These are phyloP conservation scores for Hemicrepidius hirtus DNA, from an alignment of 2,888 invertebrate species.

Conservation along the genomic window DNA sequence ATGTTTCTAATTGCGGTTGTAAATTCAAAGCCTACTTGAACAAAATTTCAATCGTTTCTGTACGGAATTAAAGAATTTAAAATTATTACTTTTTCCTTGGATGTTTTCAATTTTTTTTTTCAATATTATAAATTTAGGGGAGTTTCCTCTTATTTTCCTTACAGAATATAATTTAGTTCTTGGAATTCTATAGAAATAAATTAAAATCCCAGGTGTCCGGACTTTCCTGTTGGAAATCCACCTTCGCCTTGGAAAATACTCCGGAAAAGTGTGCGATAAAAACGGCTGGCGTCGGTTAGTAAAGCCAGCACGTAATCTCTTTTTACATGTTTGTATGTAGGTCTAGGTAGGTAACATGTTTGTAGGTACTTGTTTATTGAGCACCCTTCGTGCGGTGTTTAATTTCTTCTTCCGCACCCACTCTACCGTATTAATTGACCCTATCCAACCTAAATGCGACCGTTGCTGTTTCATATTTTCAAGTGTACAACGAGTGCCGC, in stretches of 20 bases:
- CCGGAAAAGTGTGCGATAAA: conserved; percentile 31
- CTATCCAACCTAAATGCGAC: conserved; percentile 48
- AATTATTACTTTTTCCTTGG: not conserved
- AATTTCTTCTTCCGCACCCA: conserved; percentile 59
- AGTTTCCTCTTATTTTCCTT: not conserved
- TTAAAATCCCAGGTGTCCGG: conserved; percentile 36
- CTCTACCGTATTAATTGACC: conserved; percentile 56
- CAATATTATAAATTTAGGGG: too few relatives aligned
- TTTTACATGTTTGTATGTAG: conserved; percentile 8
- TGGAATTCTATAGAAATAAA: conserved; percentile 13
- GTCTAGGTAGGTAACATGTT: not conserved
- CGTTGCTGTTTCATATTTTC: conserved; percentile 24
- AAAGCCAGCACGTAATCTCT: conserved; percentile 38
- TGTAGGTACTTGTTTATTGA: conserved; percentile 51
- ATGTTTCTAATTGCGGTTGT: too few relatives aligned
- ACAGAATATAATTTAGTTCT: conserved; percentile 1
- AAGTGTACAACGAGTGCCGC: conserved; percentile 10
- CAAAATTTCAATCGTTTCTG: not conserved
- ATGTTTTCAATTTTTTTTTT: too few relatives aligned
- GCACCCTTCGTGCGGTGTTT: conserved; percentile 56
- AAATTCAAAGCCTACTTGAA: too few relatives aligned
- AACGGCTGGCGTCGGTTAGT: conserved; percentile 32
- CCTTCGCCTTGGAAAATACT: not conserved
- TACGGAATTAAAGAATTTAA: not conserved
- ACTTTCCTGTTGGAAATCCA: conserved; percentile 27